Evolutionary conservation across 1,140 invertebrate genomes (phyloP).

Genomic region (Drosophila kikkawai): DNA sequence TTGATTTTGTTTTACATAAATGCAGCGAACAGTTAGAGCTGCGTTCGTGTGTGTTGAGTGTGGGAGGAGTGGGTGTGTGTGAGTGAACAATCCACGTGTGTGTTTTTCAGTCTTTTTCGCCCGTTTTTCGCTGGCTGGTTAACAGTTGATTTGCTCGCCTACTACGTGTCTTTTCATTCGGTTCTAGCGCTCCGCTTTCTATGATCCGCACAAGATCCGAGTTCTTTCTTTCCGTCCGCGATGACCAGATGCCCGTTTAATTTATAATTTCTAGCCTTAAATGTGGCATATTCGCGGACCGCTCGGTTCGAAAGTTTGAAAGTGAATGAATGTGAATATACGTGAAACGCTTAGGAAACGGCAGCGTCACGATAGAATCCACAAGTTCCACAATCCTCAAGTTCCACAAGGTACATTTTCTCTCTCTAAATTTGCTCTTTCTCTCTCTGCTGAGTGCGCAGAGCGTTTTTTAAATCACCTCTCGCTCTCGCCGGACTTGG

Average conservation of each 20-base stretch:
- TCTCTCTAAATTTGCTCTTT: not conserved
- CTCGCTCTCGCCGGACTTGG: no score
- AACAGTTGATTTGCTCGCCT: constrained; percentile 37
- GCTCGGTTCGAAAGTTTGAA: constrained; percentile 4
- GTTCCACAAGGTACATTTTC: not conserved
- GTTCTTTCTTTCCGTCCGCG: constrained; percentile 13
- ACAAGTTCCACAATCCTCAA: not conserved
- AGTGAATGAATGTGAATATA: no score
- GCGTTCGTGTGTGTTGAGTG: constrained; percentile 51
- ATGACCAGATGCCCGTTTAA: constrained; percentile 8
- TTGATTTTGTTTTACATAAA: constrained; percentile 55
- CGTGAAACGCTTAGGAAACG: not conserved
- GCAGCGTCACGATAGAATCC: not conserved
- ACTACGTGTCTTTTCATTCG: constrained; percentile 61
- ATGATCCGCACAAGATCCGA: constrained; percentile 31
- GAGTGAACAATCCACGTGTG: constrained; percentile 50
- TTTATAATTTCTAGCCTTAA: not conserved
- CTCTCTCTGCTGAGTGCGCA: constrained; percentile 32
- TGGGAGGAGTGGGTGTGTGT: constrained; percentile 24
- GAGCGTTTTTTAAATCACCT: constrained; percentile 6
- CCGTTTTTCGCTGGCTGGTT: constrained; percentile 37
- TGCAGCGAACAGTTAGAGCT: constrained; percentile 68
- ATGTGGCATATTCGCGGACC: constrained; percentile 4
- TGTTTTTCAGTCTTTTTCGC: constrained; percentile 60
- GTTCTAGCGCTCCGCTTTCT: constrained; percentile 19